phyloP scores from a whole-genome alignment of 2,888 invertebrate species.

The Drosophila neutralis region DNA sequence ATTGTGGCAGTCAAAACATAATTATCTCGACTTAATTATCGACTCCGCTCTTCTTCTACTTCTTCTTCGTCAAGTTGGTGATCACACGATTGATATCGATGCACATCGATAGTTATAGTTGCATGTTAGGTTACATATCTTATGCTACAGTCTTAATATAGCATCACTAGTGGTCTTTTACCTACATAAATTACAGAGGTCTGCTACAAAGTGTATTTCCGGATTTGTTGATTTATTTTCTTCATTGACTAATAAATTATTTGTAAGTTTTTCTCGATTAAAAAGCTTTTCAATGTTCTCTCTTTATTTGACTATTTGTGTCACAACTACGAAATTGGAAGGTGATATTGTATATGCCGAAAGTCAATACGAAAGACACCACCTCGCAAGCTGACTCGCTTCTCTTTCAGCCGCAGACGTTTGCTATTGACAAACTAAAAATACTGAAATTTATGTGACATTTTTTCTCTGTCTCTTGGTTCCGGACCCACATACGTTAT shows the following conservation, averaged over 20 bases:
- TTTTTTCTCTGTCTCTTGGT: slow-evolving; percentile 22
- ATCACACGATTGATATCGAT: too few species aligned
- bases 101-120: too few species aligned
- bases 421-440: slow-evolving; percentile 51
- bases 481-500: slow-evolving; percentile 49
- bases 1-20: too few species aligned
- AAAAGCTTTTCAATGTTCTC: not conserved
- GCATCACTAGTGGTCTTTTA: too few species aligned
- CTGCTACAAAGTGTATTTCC: not conserved
- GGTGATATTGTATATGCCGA: slow-evolving; percentile 2
- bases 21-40: too few species aligned
- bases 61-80: too few species aligned
- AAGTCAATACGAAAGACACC: slow-evolving; percentile 7
- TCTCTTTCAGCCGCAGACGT: slow-evolving; percentile 26
- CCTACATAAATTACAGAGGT: too few species aligned
- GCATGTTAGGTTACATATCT: too few species aligned
- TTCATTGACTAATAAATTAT: not conserved
- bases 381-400: not conserved
- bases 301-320: slow-evolving; percentile 2
- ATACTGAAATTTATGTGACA: slow-evolving; percentile 55
- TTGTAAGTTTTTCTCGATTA: not conserved
- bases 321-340: slow-evolving; percentile 8
- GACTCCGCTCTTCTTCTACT: too few species aligned
- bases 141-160: too few species aligned
- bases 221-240: not conserved